These are phyloP conservation scores for Callorhinus ursinus DNA, from an alignment of 2,113 vertebrate genomes.

Conservation along the genomic window DNA sequence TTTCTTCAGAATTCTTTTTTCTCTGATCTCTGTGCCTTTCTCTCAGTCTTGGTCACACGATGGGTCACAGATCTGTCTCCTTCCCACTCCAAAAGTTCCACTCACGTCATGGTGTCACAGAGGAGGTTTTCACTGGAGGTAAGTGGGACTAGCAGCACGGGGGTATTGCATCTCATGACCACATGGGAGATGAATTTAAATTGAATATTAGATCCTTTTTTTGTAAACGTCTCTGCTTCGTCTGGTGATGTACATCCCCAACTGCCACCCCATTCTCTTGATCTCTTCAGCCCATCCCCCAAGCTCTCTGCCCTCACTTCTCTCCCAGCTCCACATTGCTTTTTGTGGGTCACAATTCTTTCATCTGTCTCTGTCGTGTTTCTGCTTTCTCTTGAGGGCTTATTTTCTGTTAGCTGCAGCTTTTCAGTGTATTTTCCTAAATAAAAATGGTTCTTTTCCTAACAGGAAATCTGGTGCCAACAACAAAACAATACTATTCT, in stretches of 20 bases:
- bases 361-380: not conserved
- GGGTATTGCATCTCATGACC: fast-evolving
- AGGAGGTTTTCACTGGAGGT: not conserved
- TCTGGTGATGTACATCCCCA: not conserved
- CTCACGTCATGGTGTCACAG: not conserved
- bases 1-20: constrained; percentile 40
- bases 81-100: not conserved
- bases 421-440: constrained; percentile 10
- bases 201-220: not conserved
- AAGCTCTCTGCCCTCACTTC: fast-evolving
- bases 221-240: not conserved
- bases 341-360: not conserved
- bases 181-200: too few relatives aligned
- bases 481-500: not conserved
- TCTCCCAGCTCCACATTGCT: not conserved
- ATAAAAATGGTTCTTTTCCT: constrained; percentile 39
- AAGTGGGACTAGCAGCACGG: fast-evolving
- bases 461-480: not conserved
- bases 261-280: not conserved
- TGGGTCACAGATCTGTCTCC: not conserved
- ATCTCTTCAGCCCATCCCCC: fast-evolving
- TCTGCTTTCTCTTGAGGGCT: not conserved
- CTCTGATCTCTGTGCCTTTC: not conserved
- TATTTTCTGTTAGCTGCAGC: not conserved
- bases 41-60: not conserved